phyloP scores from a whole-genome alignment of 2,888 invertebrate species.

The Isoperla grammatica region DNA sequence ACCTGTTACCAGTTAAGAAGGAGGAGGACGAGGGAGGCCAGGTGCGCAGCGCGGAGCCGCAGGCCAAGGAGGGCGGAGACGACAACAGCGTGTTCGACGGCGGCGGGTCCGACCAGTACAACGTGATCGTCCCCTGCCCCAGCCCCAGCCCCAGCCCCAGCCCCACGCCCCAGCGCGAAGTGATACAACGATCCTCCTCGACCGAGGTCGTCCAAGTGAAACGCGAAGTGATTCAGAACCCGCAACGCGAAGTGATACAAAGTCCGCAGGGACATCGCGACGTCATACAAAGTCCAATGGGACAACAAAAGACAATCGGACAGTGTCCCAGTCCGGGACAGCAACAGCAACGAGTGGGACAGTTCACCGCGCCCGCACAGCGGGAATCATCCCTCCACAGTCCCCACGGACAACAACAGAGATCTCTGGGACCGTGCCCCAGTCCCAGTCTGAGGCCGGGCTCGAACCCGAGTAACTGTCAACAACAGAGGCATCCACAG shows the following conservation, averaged over 20 bases:
- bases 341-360: slow-evolving; percentile 29
- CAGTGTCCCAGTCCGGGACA: slow-evolving; percentile 36
- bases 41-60: slow-evolving; percentile 34
- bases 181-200: neutral
- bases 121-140: slow-evolving; percentile 26
- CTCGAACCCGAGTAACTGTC: slow-evolving; percentile 24
- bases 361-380: too few relatives aligned
- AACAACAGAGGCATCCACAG: slow-evolving; percentile 35
- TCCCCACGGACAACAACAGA: too few relatives aligned
- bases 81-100: slow-evolving; percentile 39
- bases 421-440: slow-evolving; percentile 13
- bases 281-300: slow-evolving; percentile 38
- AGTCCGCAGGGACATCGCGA: slow-evolving; percentile 27
- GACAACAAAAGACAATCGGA: slow-evolving; percentile 30
- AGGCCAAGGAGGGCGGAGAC: slow-evolving; percentile 36
- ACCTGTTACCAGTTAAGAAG: slow-evolving; percentile 13
- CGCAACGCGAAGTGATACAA: slow-evolving; percentile 9
- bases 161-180: slow-evolving; percentile 11
- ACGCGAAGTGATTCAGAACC: slow-evolving; percentile 1
- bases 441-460: slow-evolving; percentile 13
- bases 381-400: too few relatives aligned
- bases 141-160: slow-evolving; percentile 34
- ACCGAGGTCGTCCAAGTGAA: neutral
- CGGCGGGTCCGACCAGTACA: slow-evolving; percentile 30
- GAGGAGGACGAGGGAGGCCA: slow-evolving; percentile 22